Base-by-base conservation (phyloP, 2,113 vertebrate species). In the Lophotis ruficrista region DNA sequence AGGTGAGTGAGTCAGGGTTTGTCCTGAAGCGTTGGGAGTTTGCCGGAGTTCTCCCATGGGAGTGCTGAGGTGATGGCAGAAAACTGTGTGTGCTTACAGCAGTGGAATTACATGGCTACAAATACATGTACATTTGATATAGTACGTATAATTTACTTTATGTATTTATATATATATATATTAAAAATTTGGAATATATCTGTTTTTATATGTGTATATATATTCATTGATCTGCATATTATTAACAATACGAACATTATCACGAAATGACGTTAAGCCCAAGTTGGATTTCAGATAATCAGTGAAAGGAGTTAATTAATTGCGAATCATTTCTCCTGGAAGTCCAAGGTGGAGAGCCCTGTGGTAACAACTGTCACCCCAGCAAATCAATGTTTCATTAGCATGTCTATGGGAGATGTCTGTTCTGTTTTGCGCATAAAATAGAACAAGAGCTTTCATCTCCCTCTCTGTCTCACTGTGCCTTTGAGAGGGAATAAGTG, bases 321-420 rank as follows among this genome's bases (percentile, higher is more conserved):
- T 92, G 96, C 90, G 95, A 97, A 93, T 94, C 13, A 7, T 93
- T 95, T 93, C 91, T 95, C 91, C 87, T 96, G 89, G 83, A 95
- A 96, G 96, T 91, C 78, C 89, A 86, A 45, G 75, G 91, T 94
- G 94, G 71, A 95, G 87, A 91, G 95, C 94, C 95, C 91, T 93
- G 84, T 86, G 94, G 96, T 96, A 94, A 91, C 58, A 95, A 72
- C 70, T 27, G 3, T 83, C 98, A 98, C 97, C 97, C 97, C 96
- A 97, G 96, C 97, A 81, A 96, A 98, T 97, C 97, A 96, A 98
- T 97, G 98, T 98, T 98, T 98, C 98, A 98, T 99, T 99, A 99
- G 98, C 98, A 98, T 98, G 98, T 98, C 98, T 98, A 98, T 98
- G 98, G 98, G 98, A 98, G 98, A 98, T 98, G 98, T 98, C 98